Evolutionary conservation across 1,140 invertebrate species (phyloP).

Genomic region (Caenorhabditis briggsae): DNA sequence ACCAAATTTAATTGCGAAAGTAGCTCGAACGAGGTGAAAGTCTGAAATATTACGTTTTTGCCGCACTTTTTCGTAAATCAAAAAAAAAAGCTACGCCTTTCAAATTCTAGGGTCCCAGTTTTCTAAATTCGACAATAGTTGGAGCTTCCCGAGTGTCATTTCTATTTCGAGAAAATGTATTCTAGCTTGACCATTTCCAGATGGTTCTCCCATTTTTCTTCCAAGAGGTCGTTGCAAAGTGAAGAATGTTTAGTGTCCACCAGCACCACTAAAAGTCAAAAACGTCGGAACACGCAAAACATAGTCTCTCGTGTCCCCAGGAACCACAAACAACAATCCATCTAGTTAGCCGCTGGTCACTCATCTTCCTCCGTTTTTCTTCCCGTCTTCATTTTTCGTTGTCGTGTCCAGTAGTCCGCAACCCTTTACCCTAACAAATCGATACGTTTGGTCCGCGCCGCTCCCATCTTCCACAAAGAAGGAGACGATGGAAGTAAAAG

Average conservation of each 20-base stretch:
- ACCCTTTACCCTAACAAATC: slow-evolving; percentile 46
- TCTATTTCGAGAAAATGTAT: too few relatives aligned
- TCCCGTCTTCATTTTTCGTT: slow-evolving; percentile 30
- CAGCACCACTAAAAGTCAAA: background rate
- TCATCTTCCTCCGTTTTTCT: slow-evolving; percentile 46
- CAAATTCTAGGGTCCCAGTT: too few relatives aligned
- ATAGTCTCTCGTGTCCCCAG: background rate
- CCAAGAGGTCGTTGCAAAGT: background rate
- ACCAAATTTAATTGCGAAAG: too few relatives aligned
- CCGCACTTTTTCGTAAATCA: too few relatives aligned
- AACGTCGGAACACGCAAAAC: slow-evolving; percentile 41
- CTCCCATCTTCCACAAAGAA: slow-evolving; percentile 49
- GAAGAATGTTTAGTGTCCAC: slow-evolving; percentile 16
- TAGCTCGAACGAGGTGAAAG: too few relatives aligned
- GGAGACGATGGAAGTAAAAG: slow-evolving; percentile 60
- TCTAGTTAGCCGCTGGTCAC: slow-evolving; percentile 41
- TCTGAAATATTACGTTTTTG: too few relatives aligned
- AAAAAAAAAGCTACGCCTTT: too few relatives aligned
- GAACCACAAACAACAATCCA: slow-evolving; percentile 50
- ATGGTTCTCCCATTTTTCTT: background rate
- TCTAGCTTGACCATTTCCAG: background rate
- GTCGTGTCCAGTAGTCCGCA: slow-evolving; percentile 46
- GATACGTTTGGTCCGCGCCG: slow-evolving; percentile 46
- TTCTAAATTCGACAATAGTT: too few relatives aligned
- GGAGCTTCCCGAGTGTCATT: too few relatives aligned